phyloP scores from a whole-genome alignment of 1,140 invertebrate genomes.

The Listronotus bonariensis region DNA sequence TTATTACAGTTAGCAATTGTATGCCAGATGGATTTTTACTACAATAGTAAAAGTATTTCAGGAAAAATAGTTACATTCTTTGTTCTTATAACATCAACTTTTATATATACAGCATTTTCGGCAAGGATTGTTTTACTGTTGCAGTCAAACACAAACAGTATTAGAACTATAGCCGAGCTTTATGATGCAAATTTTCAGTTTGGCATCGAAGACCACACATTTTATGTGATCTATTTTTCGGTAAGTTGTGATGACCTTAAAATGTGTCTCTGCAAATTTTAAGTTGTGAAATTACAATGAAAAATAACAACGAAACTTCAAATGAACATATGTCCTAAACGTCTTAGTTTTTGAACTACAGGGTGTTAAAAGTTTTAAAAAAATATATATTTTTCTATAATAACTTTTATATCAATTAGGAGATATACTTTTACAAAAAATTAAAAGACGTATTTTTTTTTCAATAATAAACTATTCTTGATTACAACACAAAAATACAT shows the following conservation, averaged over 20 bases:
- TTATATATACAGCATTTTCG: slow-evolving; percentile 53
- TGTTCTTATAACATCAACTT: slow-evolving; percentile 46
- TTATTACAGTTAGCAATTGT: slow-evolving; percentile 15
- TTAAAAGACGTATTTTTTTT: too few relatives aligned
- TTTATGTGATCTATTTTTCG: slow-evolving; percentile 64
- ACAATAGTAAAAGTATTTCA: slow-evolving; percentile 57
- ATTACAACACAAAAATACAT: too few relatives aligned
- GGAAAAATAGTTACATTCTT: slow-evolving; percentile 48
- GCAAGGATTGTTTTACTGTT: slow-evolving; percentile 57
- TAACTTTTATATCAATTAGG: too few relatives aligned
- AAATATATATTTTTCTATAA: too few relatives aligned
- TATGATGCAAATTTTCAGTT: slow-evolving; percentile 61
- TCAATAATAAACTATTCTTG: too few relatives aligned
- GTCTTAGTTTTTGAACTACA: too few relatives aligned
- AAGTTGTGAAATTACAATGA: too few relatives aligned
- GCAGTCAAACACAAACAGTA: slow-evolving; percentile 57
- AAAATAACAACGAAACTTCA: too few relatives aligned
- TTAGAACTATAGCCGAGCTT: slow-evolving; percentile 55
- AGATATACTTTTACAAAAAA: too few relatives aligned
- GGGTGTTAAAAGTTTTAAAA: too few relatives aligned
- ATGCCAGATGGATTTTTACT: slow-evolving; percentile 17
- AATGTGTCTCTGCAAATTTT: too few relatives aligned
- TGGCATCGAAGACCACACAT: slow-evolving; percentile 61
- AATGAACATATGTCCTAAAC: too few relatives aligned
- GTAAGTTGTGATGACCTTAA: slow-evolving; percentile 26